These are phyloP conservation scores for Mayetiola destructor DNA, from an alignment of 2,888 invertebrate genomes.

Conservation along the genomic window DNA sequence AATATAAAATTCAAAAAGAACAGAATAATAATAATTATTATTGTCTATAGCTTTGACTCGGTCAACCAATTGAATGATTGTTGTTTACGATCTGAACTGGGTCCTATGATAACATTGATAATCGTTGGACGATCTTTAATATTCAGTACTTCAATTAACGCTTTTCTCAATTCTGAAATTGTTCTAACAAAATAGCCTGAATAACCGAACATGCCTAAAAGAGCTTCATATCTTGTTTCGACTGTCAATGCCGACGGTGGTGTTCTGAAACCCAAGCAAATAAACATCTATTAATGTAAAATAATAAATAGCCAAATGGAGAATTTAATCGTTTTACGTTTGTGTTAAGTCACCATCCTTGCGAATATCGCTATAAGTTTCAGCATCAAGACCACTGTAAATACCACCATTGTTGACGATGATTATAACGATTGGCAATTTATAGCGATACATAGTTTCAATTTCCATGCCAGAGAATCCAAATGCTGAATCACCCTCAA, in stretches of 20 bases:
- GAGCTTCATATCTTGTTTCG: slow-evolving; percentile 73
- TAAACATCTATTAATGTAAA: slow-evolving; percentile 14
- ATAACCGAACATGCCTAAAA: slow-evolving; percentile 75
- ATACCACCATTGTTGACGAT: slow-evolving; percentile 95
- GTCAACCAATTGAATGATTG: slow-evolving; percentile 88
- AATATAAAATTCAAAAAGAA: too few relatives aligned
- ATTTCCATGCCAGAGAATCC: slow-evolving; percentile 98
- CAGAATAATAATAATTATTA: too few relatives aligned
- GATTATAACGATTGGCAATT: slow-evolving; percentile 75
- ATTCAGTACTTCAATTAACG: slow-evolving; percentile 50
- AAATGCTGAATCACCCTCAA: slow-evolving; percentile 95
- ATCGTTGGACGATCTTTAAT: slow-evolving; percentile 65
- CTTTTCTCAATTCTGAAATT: slow-evolving; percentile 56
- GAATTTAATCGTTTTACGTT: slow-evolving; percentile 41
- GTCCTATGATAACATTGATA: slow-evolving; percentile 81
- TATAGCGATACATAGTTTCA: slow-evolving; percentile 90
- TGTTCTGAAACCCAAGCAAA: slow-evolving; percentile 55
- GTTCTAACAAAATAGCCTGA: slow-evolving; percentile 67
- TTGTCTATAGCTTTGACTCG: slow-evolving; percentile 63
- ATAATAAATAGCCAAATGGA: slow-evolving; percentile 15
- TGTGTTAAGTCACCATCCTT: slow-evolving; percentile 54
- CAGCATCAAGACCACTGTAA: slow-evolving; percentile 69
- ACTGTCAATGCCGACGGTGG: slow-evolving; percentile 71
- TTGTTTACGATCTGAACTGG: slow-evolving; percentile 75
- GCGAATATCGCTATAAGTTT: slow-evolving; percentile 56